Evolutionary conservation across 37 sponge, comb jelly and placozoan species (phyloP).

Genomic region (Aplysina aerophoba): DNA sequence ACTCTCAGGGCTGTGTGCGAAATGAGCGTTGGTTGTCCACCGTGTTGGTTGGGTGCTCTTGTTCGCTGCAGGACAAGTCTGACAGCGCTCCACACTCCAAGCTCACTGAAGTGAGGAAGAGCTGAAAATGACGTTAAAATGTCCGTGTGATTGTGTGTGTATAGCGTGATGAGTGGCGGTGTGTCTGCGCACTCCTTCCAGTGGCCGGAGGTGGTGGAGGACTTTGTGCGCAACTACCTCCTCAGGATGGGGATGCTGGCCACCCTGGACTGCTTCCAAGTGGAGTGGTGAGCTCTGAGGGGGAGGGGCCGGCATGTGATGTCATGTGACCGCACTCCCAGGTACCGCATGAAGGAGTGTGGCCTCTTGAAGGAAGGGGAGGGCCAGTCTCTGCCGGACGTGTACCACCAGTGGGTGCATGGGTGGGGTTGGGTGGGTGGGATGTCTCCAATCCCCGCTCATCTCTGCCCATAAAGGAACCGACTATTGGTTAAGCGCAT

Average conservation of each 20-base stretch:
- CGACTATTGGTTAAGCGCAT: conserved; percentile 65
- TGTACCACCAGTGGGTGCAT: conserved; percentile 69
- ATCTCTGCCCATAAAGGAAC: conserved; percentile 53
- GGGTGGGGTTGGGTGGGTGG: no score
- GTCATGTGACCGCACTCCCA: neutral
- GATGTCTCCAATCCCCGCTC: no score
- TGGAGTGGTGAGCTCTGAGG: conserved; percentile 70
- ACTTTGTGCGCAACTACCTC: conserved; percentile 95
- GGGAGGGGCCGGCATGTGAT: neutral
- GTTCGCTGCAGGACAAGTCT: no score
- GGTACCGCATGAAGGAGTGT: conserved; percentile 54
- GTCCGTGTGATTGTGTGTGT: neutral
- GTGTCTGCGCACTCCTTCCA: neutral
- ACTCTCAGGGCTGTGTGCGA: neutral
- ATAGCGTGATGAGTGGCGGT: conserved; percentile 8
- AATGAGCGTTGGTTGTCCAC: no score
- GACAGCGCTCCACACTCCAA: no score
- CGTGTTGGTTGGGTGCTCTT: neutral
- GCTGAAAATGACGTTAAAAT: neutral
- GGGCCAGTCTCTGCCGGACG: conserved; percentile 60
- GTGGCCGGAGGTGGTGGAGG: conserved; percentile 90
- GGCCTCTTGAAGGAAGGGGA: conserved; percentile 34
- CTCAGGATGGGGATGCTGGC: conserved; percentile 66
- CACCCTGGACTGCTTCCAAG: conserved; percentile 85
- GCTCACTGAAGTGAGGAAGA: no score